Evolutionary conservation across 2,797 vertebrate species (phyloP).

Genomic region (Fundulus diaphanus): DNA sequence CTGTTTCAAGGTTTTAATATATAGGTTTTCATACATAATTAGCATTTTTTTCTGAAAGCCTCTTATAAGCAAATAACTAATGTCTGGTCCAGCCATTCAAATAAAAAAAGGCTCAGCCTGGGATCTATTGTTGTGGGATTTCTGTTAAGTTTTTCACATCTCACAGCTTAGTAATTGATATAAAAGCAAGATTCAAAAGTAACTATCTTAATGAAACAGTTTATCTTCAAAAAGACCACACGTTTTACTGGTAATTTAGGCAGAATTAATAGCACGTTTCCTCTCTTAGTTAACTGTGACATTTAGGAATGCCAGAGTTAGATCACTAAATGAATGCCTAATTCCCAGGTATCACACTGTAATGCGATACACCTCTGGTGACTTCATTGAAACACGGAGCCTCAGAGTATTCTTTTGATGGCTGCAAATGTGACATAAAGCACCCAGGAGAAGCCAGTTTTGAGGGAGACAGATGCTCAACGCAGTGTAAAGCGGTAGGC

Average conservation of each 20-base stretch:
- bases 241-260: conserved; percentile 1
- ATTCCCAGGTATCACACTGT: conserved; percentile 28
- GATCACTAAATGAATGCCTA: conserved; percentile 40
- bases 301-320: conserved; percentile 56
- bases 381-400: conserved; percentile 10
- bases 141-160: conserved; percentile 7
- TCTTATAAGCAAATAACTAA: background rate
- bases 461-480: conserved; percentile 42
- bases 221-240: background rate
- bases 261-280: conserved; percentile 6
- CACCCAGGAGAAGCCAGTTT: conserved; percentile 35
- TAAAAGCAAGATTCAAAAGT: background rate
- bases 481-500: conserved; percentile 42
- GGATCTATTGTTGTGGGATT: background rate
- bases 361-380: conserved; percentile 24
- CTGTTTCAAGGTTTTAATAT: background rate
- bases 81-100: no score
- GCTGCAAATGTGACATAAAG: conserved; percentile 14
- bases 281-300: conserved; percentile 46
- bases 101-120: background rate
- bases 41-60: background rate
- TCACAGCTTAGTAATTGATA: background rate
- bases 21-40: background rate
- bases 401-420: conserved; percentile 25
- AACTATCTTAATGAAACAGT: background rate